Percentiles rank a stretch among this genome's conserved stretches.
Conservation (phyloP, 1,140 invertebrate genomes). For the Colletes latitarsis region DNA sequence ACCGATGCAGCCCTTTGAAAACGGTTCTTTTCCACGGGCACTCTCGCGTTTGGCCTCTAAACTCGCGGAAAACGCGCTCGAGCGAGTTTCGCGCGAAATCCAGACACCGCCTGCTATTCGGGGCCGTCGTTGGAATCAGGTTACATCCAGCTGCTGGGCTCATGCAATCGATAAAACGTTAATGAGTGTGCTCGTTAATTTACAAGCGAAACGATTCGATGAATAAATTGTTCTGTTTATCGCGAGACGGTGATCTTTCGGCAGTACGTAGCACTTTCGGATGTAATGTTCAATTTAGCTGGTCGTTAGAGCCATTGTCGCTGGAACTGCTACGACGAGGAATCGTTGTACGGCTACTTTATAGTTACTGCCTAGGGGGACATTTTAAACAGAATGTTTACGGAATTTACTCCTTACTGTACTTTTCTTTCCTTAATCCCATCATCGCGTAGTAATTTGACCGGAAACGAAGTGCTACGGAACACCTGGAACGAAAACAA, state of each 20-base stretch:
- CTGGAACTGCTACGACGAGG: background rate
- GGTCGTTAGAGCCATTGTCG: conserved; percentile 37
- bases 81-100: background rate
- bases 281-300: conserved; percentile 14
- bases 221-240: conserved; percentile 35
- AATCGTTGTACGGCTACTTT: conserved; percentile 36
- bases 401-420: conserved; percentile 1
- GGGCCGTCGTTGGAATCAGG: background rate
- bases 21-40: conserved; percentile 13
- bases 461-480: no score
- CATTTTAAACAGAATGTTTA: conserved; percentile 4
- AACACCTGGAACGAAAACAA: no score
- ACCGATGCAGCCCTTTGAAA: conserved; percentile 27
- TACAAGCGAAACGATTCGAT: conserved; percentile 15
- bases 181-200: conserved; percentile 41
- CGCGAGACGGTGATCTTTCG: conserved; percentile 23
- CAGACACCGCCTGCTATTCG: background rate
- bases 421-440: no score
- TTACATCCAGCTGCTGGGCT: no score
- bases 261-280: background rate
- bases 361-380: conserved; percentile 1
- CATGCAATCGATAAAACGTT: conserved; percentile 2
- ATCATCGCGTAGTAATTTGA: no score
- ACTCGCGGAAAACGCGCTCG: background rate
- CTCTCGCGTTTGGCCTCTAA: background rate